Evolutionary conservation across 2,888 invertebrate species (phyloP), one percentile per base, ranked within the genome.

Genomic region (Mactromeris polynyma): DNA sequence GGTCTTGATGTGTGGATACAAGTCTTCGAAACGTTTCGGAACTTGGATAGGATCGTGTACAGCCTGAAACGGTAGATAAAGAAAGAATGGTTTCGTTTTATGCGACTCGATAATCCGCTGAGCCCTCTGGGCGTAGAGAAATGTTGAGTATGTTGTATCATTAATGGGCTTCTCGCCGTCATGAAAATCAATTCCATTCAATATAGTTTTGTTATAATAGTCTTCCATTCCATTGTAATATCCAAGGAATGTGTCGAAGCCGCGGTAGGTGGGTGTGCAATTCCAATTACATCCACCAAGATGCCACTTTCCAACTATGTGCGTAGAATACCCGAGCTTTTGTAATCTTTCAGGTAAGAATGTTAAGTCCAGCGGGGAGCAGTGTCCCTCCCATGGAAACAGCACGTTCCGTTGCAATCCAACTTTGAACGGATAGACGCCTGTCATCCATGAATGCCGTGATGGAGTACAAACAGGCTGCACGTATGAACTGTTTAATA

Each of bases 191-290:
- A 42, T 86, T 1, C 90, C 88, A 42, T 38, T 38, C 31, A 1
- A 0, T 21, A 85, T 26, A 69, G 6, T 51, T 26, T 88, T 85
- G 1, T 69, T 89, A 87, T 95, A 96, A 89, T 96, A 96, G 81
- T 96, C 95, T 87, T 96, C 96, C 82, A 89, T 83, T 1, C 96
- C 96, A 64, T 95, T 96, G 91, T 97, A 97, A 91, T 96, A 97
- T 0, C 97, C 97, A 89, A 96, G 96, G 89, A 97, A 97, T 19
- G 96, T 95, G 92, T 97, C 97, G 90, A 97, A 97, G 6, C 97
- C 97, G 6, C 97, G 94, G 80, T 94, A 95, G 0, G 96, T 96
- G 26, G 97, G 97, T 0, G 97, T 95, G 88, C 96, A 97, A 19
- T 96, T 95, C 93, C 95, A 95, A 82, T 96, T 95, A 93, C 97